These are phyloP conservation scores for Xiphias gladius DNA, from an alignment of 2,113 vertebrate genomes.

Conservation along the genomic window DNA sequence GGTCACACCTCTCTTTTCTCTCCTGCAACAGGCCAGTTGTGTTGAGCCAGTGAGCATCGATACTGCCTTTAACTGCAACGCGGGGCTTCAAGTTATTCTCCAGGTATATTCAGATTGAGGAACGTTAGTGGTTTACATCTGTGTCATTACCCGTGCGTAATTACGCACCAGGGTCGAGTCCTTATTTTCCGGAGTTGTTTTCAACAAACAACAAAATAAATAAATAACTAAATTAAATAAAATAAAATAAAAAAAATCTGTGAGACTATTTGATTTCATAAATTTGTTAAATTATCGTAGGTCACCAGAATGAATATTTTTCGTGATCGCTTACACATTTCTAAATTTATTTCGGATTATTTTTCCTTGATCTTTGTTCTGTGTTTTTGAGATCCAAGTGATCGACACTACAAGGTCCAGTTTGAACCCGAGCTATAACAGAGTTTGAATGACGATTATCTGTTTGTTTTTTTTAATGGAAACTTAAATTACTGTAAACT, in stretches of 20 bases:
- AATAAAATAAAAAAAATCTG: too few relatives aligned
- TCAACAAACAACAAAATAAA: too few relatives aligned
- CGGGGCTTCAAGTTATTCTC: not conserved
- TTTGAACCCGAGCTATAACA: not conserved
- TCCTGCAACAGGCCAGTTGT: slow-evolving; percentile 44
- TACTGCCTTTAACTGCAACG: slow-evolving; percentile 27
- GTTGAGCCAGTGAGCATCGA: slow-evolving; percentile 54
- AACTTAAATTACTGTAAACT: not conserved
- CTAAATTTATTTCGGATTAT: not conserved
- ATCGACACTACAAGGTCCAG: not conserved
- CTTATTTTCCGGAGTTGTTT: not conserved
- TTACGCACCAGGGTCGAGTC: slow-evolving; percentile 43
- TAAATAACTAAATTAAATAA: too few relatives aligned
- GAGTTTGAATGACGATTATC: not conserved
- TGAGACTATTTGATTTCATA: not conserved
- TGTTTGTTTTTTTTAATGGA: not conserved
- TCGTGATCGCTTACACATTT: not conserved
- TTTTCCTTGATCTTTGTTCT: not conserved
- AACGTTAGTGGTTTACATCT: not conserved
- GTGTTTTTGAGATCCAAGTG: not conserved
- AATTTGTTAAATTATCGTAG: not conserved
- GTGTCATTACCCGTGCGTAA: slow-evolving; percentile 50
- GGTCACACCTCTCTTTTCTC: slow-evolving; percentile 74
- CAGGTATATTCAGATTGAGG: not conserved
- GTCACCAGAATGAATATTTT: not conserved